Evolutionary conservation across 2,113 vertebrate genomes (phyloP).

Genomic region (Pitta sordida): DNA sequence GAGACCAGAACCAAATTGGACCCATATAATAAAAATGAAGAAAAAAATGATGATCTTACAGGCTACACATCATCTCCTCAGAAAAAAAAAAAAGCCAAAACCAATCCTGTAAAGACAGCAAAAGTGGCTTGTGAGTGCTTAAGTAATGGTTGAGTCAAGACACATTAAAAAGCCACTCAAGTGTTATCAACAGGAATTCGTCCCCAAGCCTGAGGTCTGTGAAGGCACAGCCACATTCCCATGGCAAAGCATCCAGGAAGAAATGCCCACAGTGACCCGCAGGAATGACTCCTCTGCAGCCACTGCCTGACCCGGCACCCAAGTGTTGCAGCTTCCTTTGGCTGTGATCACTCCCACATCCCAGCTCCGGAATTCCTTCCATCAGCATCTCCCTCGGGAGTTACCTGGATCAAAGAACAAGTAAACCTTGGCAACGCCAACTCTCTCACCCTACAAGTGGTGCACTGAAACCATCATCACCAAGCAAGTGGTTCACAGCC

Average conservation of each 20-base stretch:
- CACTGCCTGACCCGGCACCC: neutral
- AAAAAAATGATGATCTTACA: neutral
- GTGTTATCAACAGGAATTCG: neutral
- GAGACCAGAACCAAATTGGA: neutral
- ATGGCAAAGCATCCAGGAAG: neutral
- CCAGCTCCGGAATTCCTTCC: neutral
- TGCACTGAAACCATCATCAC: accelerated
- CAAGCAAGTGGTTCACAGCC: neutral
- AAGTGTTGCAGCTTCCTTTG: neutral
- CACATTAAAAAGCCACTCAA: neutral
- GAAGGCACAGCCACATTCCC: neutral
- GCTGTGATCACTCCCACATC: neutral
- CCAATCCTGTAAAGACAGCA: neutral
- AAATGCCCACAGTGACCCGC: neutral
- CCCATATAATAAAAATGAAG: neutral
- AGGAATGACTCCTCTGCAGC: neutral
- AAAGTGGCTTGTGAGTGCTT: neutral
- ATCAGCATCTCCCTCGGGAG: neutral
- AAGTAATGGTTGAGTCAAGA: neutral
- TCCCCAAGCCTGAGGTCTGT: neutral
- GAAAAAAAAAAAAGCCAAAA: neutral
- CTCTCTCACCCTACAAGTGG: neutral
- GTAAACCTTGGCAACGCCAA: neutral
- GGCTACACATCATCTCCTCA: neutral
- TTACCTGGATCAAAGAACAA: neutral